phyloP scores from a whole-genome alignment of 2,113 vertebrate genomes.

The Nipponia nippon region DNA sequence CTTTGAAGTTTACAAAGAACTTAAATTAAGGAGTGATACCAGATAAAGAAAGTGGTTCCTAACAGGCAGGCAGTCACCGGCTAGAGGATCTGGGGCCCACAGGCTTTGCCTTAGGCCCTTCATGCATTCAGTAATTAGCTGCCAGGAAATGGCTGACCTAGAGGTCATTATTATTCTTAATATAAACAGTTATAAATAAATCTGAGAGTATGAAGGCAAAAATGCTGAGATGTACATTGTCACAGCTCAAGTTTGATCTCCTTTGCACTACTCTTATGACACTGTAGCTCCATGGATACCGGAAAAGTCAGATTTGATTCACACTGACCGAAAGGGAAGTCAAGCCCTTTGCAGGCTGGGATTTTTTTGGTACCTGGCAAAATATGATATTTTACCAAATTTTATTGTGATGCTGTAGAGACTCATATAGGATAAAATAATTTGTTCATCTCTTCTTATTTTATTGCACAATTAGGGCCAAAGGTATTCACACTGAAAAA shows the following conservation, averaged over 20 bases:
- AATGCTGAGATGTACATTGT: background rate
- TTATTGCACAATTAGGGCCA: background rate
- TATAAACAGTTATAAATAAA: background rate
- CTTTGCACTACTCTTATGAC: background rate
- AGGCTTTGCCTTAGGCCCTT: background rate
- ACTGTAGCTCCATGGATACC: fast-evolving
- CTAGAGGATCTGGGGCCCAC: background rate
- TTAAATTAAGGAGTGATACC: background rate
- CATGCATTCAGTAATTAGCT: background rate
- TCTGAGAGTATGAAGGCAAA: background rate
- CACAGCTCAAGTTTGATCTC: background rate
- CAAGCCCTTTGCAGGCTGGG: background rate
- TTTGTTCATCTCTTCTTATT: background rate
- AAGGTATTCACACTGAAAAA: background rate
- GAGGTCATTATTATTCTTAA: background rate
- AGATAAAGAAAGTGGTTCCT: background rate
- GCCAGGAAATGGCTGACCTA: background rate
- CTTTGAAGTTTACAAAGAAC: background rate
- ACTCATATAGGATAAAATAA: background rate
- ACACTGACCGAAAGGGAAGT: background rate
- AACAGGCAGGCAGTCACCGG: background rate
- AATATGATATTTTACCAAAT: background rate
- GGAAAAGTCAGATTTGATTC: background rate
- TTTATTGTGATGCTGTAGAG: background rate
- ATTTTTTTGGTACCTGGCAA: background rate